Base-by-base conservation (phyloP, 2,113 vertebrate genomes). In the Rattus rattus region DNA sequence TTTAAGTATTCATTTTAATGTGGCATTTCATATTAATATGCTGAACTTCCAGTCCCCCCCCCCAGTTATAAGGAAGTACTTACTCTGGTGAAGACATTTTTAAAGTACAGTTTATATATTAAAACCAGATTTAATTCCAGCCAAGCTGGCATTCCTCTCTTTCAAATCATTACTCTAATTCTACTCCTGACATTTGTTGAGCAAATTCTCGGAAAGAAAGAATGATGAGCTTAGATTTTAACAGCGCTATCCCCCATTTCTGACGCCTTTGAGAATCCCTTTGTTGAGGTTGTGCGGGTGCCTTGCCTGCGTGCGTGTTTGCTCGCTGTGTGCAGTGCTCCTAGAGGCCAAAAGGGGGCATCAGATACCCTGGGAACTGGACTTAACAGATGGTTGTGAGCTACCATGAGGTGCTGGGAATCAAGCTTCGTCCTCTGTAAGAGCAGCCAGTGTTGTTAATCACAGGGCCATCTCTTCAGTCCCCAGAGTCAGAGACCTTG, bases 41-140 rank as follows among this genome's bases (percentile, higher is more conserved):
- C 54, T 88, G 79, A 14, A 7, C 59, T 93, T 96, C 90, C 20
- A 14, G 76, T 26, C 72, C 67, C 43, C 33, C 72, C 67, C 43
- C 30, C 36, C 92, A 28, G 43, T 80, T 76, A 59, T 5, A 8
- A 11, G 39, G 10, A 59, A 88, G 43, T 54, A 5, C 90, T 75
- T 76, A 12, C 49, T 28, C 9, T 90, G 52, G 63, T 52, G 56
- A 86, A 81, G 43, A 69, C 24, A 90, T 75, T 95, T 92, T 20
- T 26, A 94, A 96, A 95, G 43, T 2, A 76, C 12, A 90, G 12
- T 47, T 91, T 52, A 76, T 73, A 73, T 36, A 93, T 80, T 91
- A 70, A 96, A 95, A 63, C 3, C 36, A 95, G 39, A n/a, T 92
- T 87, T 84, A 90, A 70, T 90, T 92, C 19, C 13, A 88, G 36